Percentiles rank a stretch among this genome's conserved stretches.
phyloP scores from a whole-genome alignment of 1,140 invertebrate species.

The Panagrolaimus sp. region DNA sequence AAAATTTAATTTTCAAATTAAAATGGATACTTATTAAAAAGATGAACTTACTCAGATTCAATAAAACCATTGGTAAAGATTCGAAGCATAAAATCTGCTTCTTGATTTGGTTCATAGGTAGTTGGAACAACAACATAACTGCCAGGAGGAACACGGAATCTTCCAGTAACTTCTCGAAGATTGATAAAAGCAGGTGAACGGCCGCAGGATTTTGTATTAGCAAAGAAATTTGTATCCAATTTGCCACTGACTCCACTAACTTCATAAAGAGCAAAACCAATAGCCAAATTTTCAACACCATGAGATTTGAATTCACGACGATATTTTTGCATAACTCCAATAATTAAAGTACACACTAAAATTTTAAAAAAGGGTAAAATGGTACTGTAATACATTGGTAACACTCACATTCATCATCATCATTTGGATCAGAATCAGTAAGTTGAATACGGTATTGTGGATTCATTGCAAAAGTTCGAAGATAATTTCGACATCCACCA shows the following conservation, averaged over 20 bases:
- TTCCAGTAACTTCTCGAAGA: slow-evolving; percentile 65
- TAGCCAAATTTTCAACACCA: slow-evolving; percentile 85
- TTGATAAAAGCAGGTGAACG: slow-evolving; percentile 83
- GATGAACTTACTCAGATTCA: too few relatives aligned
- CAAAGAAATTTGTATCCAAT: slow-evolving; percentile 84
- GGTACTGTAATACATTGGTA: not conserved
- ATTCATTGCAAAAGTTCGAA: slow-evolving; percentile 69
- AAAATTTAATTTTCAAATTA: too few relatives aligned
- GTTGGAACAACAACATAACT: slow-evolving; percentile 89
- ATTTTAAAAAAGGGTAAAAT: slow-evolving; percentile 1
- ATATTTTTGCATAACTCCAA: slow-evolving; percentile 79
- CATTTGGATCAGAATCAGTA: slow-evolving; percentile 72
- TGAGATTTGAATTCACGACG: slow-evolving; percentile 79
- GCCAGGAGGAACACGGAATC: slow-evolving; percentile 86
- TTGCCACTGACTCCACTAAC: slow-evolving; percentile 74
- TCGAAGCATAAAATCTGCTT: slow-evolving; percentile 88
- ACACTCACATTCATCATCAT: slow-evolving; percentile 63
- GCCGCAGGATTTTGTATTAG: slow-evolving; percentile 84
- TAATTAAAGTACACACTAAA: slow-evolving; percentile 82
- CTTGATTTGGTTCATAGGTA: slow-evolving; percentile 93
- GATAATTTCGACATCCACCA: slow-evolving; percentile 93
- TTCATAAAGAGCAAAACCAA: slow-evolving; percentile 91
- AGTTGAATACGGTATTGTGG: slow-evolving; percentile 86
- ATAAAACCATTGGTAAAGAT: slow-evolving; percentile 70
- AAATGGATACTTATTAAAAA: too few relatives aligned